phyloP scores from a whole-genome alignment of 2,113 vertebrate species.

The Bos javanicus region DNA sequence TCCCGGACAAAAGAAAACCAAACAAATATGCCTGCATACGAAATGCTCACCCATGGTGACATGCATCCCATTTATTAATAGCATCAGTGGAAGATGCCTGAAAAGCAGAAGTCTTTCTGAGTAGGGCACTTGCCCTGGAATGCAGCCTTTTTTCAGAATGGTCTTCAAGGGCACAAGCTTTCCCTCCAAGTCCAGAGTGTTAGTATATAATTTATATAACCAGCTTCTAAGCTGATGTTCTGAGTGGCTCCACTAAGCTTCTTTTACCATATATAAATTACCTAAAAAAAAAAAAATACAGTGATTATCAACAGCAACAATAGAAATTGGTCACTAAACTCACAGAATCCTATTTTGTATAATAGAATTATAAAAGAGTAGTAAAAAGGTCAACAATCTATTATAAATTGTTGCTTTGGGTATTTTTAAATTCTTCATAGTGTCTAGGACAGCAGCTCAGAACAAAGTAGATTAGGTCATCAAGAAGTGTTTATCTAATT shows the following conservation, averaged over 20 bases:
- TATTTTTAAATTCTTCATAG: not conserved
- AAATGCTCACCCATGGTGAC: not conserved
- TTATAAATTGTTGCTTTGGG: not conserved
- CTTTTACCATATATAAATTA: slow-evolving; percentile 76
- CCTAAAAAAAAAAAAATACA: slow-evolving; percentile 61
- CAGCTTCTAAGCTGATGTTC: slow-evolving; percentile 76
- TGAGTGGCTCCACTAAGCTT: slow-evolving; percentile 47
- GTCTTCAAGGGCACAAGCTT: slow-evolving; percentile 81
- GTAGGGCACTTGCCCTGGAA: not conserved
- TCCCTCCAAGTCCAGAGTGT: slow-evolving; percentile 79
- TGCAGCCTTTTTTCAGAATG: slow-evolving; percentile 77
- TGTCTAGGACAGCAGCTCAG: not conserved
- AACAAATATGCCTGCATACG: not conserved
- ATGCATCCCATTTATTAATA: not conserved
- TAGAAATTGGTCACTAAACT: slow-evolving; percentile 48
- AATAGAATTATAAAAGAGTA: not conserved
- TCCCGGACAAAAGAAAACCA: not conserved
- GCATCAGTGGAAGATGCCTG: not conserved
- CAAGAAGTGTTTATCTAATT: not conserved
- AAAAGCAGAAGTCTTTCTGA: not conserved
- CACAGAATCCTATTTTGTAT: not conserved
- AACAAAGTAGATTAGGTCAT: not conserved
- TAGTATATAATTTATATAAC: slow-evolving; percentile 78
- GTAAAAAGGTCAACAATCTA: not conserved
- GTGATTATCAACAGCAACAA: slow-evolving; percentile 1